Percentiles rank a stretch among this genome's conserved stretches.
phyloP scores from a whole-genome alignment of 2,888 invertebrate genomes.

The Myopa tessellatipennis region DNA sequence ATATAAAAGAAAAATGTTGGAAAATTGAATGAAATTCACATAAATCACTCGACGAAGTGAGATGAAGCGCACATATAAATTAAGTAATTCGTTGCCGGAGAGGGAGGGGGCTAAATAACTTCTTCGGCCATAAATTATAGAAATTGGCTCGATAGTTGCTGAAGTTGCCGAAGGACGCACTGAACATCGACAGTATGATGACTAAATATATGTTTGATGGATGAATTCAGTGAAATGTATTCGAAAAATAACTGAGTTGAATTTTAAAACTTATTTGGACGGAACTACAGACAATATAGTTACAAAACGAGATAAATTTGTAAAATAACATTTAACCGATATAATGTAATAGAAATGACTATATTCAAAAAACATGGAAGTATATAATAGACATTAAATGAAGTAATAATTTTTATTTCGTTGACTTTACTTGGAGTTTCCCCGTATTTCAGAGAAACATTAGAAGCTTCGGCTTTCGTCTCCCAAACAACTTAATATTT shows the following conservation, averaged over 20 bases:
- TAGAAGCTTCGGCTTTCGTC: too few species aligned
- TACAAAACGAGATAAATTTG: too few species aligned
- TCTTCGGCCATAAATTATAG: constrained; percentile 28
- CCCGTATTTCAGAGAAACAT: too few species aligned
- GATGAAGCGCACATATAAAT: constrained; percentile 24
- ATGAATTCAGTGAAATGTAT: background rate
- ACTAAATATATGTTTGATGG: background rate
- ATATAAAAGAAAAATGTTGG: constrained; percentile 6
- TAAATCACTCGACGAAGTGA: constrained; percentile 37
- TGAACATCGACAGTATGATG: too few species aligned
- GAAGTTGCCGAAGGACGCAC: background rate
- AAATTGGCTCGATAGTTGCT: constrained; percentile 17
- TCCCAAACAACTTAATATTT: background rate
- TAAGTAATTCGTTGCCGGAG: constrained; percentile 9
- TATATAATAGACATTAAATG: too few species aligned
- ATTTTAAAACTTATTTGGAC: background rate
- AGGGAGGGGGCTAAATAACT: constrained; percentile 29
- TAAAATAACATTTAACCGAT: too few species aligned
- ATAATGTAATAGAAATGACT: too few species aligned
- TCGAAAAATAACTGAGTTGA: background rate
- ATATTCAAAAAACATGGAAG: too few species aligned
- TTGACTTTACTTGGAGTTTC: too few species aligned
- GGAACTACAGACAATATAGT: too few species aligned
- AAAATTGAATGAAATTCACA: constrained; percentile 30
- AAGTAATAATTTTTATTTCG: too few species aligned